phyloP scores from a whole-genome alignment of 2,888 invertebrate genomes.

The Capitulum mitella region DNA sequence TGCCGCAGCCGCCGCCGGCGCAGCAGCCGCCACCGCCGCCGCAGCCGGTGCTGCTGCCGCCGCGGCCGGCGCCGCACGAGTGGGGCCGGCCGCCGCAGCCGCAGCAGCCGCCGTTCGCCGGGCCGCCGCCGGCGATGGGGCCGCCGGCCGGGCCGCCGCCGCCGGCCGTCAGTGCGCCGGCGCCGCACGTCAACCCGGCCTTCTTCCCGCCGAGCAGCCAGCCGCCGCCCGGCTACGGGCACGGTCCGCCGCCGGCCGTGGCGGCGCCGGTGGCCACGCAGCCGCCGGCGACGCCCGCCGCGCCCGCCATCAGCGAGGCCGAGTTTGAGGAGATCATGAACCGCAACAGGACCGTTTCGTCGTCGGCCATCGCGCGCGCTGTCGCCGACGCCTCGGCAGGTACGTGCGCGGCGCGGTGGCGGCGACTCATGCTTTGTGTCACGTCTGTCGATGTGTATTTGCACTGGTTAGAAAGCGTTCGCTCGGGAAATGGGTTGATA shows the following conservation, averaged over 20 bases:
- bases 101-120: constrained; percentile 50
- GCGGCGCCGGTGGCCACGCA: constrained; percentile 37
- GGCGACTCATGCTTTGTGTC: too few relatives aligned
- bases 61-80: neutral
- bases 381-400: constrained; percentile 94
- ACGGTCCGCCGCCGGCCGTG: constrained; percentile 36
- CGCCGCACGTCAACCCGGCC: constrained; percentile 93
- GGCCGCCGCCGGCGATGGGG: constrained; percentile 10
- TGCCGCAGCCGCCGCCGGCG: neutral
- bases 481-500: too few relatives aligned
- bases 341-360: constrained; percentile 92
- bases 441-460: too few relatives aligned
- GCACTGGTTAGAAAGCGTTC: too few relatives aligned
- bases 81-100: constrained; percentile 43
- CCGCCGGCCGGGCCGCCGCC: constrained; percentile 13
- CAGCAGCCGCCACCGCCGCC: constrained; percentile 47
- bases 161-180: constrained; percentile 44
- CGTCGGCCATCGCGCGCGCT: constrained; percentile 92
- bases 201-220: constrained; percentile 71
- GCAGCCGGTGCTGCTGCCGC: constrained; percentile 46
- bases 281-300: constrained; percentile 44
- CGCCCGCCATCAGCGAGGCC: constrained; percentile 68
- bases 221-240: constrained; percentile 26
- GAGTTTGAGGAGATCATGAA: constrained; percentile 99
- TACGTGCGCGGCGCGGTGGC: too few relatives aligned